phyloP scores from a whole-genome alignment of 2,888 invertebrate genomes.

The Bruchidius siliquastri region DNA sequence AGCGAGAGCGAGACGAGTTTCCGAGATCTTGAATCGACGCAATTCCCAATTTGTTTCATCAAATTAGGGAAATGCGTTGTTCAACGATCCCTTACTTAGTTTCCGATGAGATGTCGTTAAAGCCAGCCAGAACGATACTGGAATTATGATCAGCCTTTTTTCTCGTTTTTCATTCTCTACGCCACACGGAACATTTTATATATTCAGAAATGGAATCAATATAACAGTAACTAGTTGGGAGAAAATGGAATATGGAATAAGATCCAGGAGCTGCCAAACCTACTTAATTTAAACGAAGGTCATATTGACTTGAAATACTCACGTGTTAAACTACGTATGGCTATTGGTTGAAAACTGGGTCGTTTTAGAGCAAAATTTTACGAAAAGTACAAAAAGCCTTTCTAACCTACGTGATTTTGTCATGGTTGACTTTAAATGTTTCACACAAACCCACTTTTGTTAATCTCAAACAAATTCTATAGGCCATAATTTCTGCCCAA shows the following conservation, averaged over 20 bases:
- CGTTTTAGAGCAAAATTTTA: too few species aligned
- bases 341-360: too few species aligned
- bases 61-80: conserved; percentile 36
- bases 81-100: conserved; percentile 25
- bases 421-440: too few species aligned
- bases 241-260: background rate
- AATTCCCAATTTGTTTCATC: conserved; percentile 34
- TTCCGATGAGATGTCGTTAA: conserved; percentile 27
- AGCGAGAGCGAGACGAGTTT: background rate
- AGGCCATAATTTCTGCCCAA: too few species aligned
- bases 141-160: conserved; percentile 16
- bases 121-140: conserved; percentile 12
- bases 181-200: background rate
- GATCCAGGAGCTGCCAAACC: too few species aligned
- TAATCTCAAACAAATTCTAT: too few species aligned
- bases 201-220: background rate
- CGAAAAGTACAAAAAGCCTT: too few species aligned
- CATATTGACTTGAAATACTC: too few species aligned
- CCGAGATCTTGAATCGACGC: background rate
- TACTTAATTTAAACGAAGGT: too few species aligned
- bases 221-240: background rate
- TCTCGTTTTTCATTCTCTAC: background rate
- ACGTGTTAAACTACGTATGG: too few species aligned
- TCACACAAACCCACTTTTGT: too few species aligned
- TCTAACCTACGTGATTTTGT: too few species aligned